Conservation (phyloP, 2,888 invertebrate species). For the Ectemnius cavifrons region DNA sequence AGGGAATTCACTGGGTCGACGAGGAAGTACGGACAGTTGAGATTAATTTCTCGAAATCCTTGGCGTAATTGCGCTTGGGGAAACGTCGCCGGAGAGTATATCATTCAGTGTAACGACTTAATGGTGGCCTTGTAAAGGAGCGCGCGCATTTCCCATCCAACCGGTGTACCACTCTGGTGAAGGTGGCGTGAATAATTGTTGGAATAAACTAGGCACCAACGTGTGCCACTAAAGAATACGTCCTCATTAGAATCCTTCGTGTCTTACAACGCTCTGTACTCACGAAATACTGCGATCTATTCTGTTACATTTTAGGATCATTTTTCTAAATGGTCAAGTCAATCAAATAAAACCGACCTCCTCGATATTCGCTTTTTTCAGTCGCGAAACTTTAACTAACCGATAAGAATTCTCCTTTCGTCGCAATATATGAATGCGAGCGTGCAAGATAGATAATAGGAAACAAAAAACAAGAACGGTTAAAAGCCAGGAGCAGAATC, state of each 20-base stretch:
- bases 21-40: background rate
- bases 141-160: background rate
- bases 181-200: constrained; percentile 6
- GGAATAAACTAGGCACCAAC: constrained; percentile 2
- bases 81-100: constrained; percentile 21
- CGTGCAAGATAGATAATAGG: constrained; percentile 33
- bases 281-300: no score
- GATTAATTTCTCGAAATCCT: constrained; percentile 35
- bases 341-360: no score
- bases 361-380: background rate
- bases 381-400: constrained; percentile 1
- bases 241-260: background rate
- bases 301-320: no score
- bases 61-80: constrained; percentile 2
- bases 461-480: constrained; percentile 27
- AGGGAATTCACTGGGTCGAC: no score
- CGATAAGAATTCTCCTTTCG: constrained; percentile 7
- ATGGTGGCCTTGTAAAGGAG: constrained; percentile 21
- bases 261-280: no score
- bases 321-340: no score
- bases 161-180: background rate
- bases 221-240: background rate
- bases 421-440: background rate
- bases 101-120: constrained; percentile 34
- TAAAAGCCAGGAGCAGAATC: constrained; percentile 23